phyloP scores from a whole-genome alignment of 2,113 vertebrate species.

The Pelobates fuscus region DNA sequence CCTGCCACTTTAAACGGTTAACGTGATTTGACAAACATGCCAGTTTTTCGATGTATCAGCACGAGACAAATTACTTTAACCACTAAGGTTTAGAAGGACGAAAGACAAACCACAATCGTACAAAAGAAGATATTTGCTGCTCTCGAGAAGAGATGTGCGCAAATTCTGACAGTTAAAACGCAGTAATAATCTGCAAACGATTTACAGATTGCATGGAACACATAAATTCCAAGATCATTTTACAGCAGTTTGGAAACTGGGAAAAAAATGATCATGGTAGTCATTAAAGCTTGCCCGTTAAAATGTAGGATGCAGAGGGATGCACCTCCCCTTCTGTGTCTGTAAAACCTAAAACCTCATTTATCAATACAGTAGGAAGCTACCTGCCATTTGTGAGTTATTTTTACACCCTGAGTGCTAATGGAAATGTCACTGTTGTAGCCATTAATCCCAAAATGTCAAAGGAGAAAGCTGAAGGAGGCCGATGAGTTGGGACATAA shows the following conservation, averaged over 20 bases:
- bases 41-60: too few species aligned
- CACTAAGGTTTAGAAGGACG: too few species aligned
- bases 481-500: constrained; percentile 63
- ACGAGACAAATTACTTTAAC: too few species aligned
- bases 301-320: constrained; percentile 46
- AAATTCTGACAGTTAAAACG: not conserved
- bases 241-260: constrained; percentile 21
- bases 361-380: constrained; percentile 69
- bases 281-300: constrained; percentile 38
- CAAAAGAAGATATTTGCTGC: too few species aligned
- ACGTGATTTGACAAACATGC: too few species aligned
- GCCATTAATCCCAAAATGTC: constrained; percentile 63
- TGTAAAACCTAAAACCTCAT: constrained; percentile 56
- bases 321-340: constrained; percentile 38
- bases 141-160: too few species aligned
- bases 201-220: not conserved
- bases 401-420: constrained; percentile 62
- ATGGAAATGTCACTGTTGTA: constrained; percentile 63
- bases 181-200: not conserved
- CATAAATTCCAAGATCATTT: constrained; percentile 16
- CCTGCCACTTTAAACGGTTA: too few species aligned
- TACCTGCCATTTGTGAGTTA: constrained; percentile 68
- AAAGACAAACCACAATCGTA: too few species aligned
- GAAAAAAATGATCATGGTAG: constrained; percentile 16
- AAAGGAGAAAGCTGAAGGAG: constrained; percentile 64